A percentile compares a stretch with the other conserved stretches of the same genome.
Evolutionary conservation across 2,797 vertebrate species (phyloP).

Genomic region (Gymnoscopelus microlampas): DNA sequence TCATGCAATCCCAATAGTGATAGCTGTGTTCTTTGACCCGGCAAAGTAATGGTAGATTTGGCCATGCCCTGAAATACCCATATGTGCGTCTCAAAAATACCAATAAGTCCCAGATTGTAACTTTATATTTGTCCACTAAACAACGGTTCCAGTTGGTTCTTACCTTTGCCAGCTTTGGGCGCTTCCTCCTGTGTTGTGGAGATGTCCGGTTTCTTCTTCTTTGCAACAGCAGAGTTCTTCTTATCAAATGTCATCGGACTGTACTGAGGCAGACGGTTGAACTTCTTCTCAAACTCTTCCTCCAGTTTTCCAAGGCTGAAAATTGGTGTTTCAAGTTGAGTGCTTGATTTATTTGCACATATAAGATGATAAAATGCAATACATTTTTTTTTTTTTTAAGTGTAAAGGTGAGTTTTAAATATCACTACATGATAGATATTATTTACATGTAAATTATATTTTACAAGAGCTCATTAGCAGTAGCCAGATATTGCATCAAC

Average conservation of each 20-base stretch:
- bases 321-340: slow-evolving; percentile 12
- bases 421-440: no score
- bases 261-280: slow-evolving; percentile 97
- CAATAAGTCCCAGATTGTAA: slow-evolving; percentile 18
- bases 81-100: no score
- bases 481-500: no score
- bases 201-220: slow-evolving; percentile 89
- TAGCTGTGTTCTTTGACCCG: no score
- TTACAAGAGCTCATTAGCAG: no score
- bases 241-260: slow-evolving; percentile 96
- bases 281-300: slow-evolving; percentile 99
- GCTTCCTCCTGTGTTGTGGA: slow-evolving; percentile 79
- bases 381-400: no score
- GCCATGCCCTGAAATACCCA: no score
- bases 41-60: no score
- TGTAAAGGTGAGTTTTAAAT: no score
- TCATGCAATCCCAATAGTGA: no score
- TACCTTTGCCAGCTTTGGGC: slow-evolving; percentile 90
- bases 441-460: no score
- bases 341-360: slow-evolving; percentile 6
- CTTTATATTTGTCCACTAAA: slow-evolving; percentile 31
- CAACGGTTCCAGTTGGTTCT: slow-evolving; percentile 39
- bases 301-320: slow-evolving; percentile 93
- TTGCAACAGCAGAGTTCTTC: slow-evolving; percentile 88
- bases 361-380: neutral